Evolutionary conservation across 92 coral and sea anemone species (phyloP).

Genomic region (Pocillopora meandrina): DNA sequence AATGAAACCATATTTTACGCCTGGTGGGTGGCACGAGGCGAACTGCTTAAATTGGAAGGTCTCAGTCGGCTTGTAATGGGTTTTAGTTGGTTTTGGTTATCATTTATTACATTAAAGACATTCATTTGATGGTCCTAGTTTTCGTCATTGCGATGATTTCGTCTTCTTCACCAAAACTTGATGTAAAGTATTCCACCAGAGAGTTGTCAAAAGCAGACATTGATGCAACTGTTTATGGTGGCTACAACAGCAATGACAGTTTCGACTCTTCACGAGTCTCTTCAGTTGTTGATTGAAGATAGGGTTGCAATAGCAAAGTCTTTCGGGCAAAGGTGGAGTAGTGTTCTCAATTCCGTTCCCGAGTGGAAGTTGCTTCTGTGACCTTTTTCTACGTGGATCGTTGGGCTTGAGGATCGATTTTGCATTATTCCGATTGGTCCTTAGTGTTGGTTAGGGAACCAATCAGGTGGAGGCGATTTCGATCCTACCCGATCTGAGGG

Average conservation of each 20-base stretch:
- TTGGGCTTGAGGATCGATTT: neutral
- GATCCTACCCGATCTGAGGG: neutral
- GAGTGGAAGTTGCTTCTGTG: neutral
- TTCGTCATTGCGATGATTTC: no score
- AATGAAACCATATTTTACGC: no score
- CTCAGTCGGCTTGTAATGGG: no score
- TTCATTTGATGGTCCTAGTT: no score
- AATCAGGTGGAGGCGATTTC: neutral
- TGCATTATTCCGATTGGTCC: neutral
- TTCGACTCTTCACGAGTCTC: neutral
- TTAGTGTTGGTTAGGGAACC: neutral
- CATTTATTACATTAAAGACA: no score
- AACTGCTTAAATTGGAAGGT: no score
- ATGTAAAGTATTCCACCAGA: neutral
- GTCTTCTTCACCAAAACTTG: neutral
- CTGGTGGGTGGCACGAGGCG: no score
- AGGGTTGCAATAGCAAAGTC: neutral
- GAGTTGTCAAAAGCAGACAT: neutral
- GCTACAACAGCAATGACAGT: constrained; percentile 2
- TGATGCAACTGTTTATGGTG: neutral
- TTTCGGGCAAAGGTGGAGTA: neutral
- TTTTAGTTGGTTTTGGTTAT: no score
- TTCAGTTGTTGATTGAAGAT: neutral
- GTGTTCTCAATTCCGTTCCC: neutral
- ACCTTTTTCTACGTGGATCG: neutral